Conservation (phyloP, 2,797 vertebrate species). For the Thunnus albacares region DNA sequence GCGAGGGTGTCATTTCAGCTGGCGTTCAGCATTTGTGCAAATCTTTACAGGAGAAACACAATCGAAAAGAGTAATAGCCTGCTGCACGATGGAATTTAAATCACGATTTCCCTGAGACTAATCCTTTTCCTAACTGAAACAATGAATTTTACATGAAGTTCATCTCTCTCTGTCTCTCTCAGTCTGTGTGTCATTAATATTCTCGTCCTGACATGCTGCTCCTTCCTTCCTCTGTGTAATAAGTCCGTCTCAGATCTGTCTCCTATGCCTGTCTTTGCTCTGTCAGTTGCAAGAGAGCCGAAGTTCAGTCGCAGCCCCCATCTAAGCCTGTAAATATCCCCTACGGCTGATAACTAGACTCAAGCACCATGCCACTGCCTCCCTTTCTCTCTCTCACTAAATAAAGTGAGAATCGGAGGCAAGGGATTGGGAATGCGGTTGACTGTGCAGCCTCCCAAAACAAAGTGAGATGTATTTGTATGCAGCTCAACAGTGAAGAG, state of each 20-base stretch:
- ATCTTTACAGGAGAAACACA: conserved; percentile 47
- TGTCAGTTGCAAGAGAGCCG: conserved; percentile 52
- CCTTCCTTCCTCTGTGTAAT: conserved; percentile 56
- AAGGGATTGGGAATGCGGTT: conserved; percentile 39
- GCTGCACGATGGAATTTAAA: conserved; percentile 45
- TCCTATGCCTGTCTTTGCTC: conserved; percentile 58
- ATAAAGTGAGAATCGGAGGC: conserved; percentile 60
- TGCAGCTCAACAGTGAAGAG: conserved; percentile 66
- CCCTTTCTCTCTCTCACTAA: conserved; percentile 33
- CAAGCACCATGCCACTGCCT: conserved; percentile 28
- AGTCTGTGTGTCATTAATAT: conserved; percentile 68
- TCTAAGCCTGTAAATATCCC: conserved; percentile 66
- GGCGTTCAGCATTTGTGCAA: conserved; percentile 19
- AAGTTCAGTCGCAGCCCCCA: conserved; percentile 58
- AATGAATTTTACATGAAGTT: conserved; percentile 74
- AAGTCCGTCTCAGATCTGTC: conserved; percentile 57
- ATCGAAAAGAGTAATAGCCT: conserved; percentile 34
- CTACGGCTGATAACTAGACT: conserved; percentile 61
- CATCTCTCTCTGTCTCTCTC: conserved; percentile 54
- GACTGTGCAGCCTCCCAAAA: conserved; percentile 59
- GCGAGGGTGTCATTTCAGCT: conserved; percentile 34
- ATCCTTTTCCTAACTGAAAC: conserved; percentile 64
- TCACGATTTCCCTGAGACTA: conserved; percentile 51
- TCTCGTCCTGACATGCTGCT: conserved; percentile 59
- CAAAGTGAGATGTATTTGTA: conserved; percentile 76